Evolutionary conservation across 2,113 vertebrate genomes (phyloP).

Genomic region (Gobiocypris rarus): DNA sequence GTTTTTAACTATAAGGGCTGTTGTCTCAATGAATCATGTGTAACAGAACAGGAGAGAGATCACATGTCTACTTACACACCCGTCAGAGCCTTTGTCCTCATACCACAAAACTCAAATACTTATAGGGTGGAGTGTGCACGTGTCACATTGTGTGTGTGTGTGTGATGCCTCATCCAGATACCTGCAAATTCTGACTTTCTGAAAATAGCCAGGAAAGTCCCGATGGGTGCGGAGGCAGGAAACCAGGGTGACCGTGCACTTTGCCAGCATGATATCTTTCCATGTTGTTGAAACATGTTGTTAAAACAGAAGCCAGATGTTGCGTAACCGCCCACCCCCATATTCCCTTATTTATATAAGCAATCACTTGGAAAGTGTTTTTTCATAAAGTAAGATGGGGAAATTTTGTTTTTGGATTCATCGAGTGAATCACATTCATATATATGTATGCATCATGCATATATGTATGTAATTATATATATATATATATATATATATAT

Average conservation of each 20-base stretch:
- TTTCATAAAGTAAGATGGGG: not conserved
- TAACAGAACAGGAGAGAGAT: not conserved
- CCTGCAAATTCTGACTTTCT: slow-evolving; percentile 40
- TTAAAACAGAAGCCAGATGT: slow-evolving; percentile 52
- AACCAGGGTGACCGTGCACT: slow-evolving; percentile 41
- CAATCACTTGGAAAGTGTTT: slow-evolving; percentile 47
- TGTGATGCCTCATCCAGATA: slow-evolving; percentile 19
- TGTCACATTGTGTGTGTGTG: not conserved
- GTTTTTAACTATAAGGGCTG: not conserved
- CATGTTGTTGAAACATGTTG: slow-evolving; percentile 22
- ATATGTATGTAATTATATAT: too few relatives aligned
- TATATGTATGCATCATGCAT: too few relatives aligned
- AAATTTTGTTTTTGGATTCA: not conserved
- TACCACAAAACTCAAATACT: not conserved
- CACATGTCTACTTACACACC: not conserved
- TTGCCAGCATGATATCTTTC: slow-evolving; percentile 22
- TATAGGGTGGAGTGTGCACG: not conserved
- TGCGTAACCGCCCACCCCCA: slow-evolving; percentile 44
- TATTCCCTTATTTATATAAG: slow-evolving; percentile 37
- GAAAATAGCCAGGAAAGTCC: slow-evolving; percentile 64
- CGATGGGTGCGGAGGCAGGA: slow-evolving; percentile 52
- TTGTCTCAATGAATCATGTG: not conserved
- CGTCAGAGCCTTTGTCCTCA: not conserved
- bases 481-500: too few relatives aligned
- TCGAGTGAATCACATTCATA: not conserved